Conservation (phyloP, 2,888 invertebrate genomes). For the Norana najaformis region DNA sequence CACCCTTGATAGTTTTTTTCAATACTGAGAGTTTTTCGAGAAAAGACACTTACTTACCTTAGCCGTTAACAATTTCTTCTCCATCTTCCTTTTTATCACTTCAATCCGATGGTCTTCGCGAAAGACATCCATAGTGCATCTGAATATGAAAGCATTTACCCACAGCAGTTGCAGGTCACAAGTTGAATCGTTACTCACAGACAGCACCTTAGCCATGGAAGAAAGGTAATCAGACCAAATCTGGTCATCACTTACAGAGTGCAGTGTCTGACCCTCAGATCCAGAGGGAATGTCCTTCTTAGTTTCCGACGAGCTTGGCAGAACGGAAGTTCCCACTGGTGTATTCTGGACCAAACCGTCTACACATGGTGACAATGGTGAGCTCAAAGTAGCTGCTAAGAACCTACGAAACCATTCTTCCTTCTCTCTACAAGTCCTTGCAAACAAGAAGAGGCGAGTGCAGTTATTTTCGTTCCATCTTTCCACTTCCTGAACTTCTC, state of each 20-base stretch:
- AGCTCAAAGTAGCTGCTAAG: neutral
- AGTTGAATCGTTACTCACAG: neutral
- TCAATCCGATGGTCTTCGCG: neutral
- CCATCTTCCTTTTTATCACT: neutral
- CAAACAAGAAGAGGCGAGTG: slow-evolving; percentile 13
- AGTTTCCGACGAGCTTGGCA: neutral
- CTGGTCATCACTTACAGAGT: neutral
- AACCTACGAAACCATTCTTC: slow-evolving; percentile 2
- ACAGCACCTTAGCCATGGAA: neutral
- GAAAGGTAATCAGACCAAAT: neutral
- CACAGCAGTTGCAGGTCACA: neutral
- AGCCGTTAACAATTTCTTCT: neutral
- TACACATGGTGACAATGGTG: neutral
- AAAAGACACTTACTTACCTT: neutral
- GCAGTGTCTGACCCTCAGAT: neutral
- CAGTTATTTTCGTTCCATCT: neutral
- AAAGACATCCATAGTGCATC: neutral
- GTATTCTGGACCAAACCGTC: neutral
- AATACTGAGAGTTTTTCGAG: neutral
- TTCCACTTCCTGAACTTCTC: neutral
- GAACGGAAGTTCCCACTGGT: neutral
- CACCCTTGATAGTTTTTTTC: no score
- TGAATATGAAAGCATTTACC: neutral
- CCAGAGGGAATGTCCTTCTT: neutral
- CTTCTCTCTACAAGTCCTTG: slow-evolving; percentile 13